Evolutionary conservation across 2,113 vertebrate genomes (phyloP).

Genomic region (Urocitellus parryii): DNA sequence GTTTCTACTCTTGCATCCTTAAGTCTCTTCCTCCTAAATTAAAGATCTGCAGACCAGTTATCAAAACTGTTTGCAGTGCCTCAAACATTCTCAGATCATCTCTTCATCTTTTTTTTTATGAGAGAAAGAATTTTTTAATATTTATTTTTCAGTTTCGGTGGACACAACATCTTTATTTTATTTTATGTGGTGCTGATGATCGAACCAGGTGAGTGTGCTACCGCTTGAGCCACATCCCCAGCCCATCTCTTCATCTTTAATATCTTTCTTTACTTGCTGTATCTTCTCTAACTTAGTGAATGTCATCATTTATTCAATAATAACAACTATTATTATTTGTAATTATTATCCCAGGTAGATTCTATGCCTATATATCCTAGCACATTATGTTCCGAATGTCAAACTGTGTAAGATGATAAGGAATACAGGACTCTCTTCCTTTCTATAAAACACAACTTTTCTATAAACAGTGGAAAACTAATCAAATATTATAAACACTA

Average conservation of each 20-base stretch:
- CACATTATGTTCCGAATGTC: neutral
- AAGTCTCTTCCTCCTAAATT: neutral
- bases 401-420: neutral
- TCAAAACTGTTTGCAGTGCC: neutral
- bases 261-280: accelerated
- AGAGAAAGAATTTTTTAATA: too few relatives aligned
- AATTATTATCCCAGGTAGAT: neutral
- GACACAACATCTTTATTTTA: too few relatives aligned
- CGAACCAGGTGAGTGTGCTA: too few relatives aligned
- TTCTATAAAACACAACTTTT: neutral
- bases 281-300: neutral
- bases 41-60: neutral
- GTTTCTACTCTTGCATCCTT: neutral
- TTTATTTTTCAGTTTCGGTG: too few relatives aligned
- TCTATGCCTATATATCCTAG: neutral
- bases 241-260: neutral
- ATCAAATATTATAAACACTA: neutral
- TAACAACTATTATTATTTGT: neutral
- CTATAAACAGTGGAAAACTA: neutral
- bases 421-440: neutral
- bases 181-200: too few relatives aligned
- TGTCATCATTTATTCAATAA: neutral
- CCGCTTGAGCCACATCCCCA: too few relatives aligned
- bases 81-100: neutral
- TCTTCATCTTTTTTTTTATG: neutral